phyloP scores from a whole-genome alignment of 2,113 vertebrate genomes.

The Tychaedon coryphoeus region DNA sequence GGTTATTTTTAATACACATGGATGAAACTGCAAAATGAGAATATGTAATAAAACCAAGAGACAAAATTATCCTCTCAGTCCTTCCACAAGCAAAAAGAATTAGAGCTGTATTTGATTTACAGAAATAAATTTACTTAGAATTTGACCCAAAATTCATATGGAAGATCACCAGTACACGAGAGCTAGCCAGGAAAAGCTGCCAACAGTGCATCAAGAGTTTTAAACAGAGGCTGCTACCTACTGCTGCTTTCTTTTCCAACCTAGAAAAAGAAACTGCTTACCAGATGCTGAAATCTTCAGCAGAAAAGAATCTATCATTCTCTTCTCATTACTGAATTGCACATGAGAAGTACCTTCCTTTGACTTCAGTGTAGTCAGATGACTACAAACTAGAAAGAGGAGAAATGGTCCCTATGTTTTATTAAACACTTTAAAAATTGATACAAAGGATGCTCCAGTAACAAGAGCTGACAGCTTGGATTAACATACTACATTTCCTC shows the following conservation, averaged over 20 bases:
- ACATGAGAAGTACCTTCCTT: background rate
- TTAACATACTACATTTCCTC: background rate
- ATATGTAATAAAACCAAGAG: background rate
- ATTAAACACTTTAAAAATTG: conserved; percentile 57
- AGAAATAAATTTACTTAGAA: background rate
- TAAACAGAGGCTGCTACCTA: background rate
- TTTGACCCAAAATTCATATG: background rate
- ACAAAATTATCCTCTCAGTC: background rate
- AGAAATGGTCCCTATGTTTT: conserved; percentile 5
- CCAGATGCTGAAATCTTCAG: background rate
- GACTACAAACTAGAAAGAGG: background rate
- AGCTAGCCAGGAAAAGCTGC: background rate
- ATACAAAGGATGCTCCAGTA: conserved; percentile 15
- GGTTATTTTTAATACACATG: background rate
- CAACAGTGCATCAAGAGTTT: background rate
- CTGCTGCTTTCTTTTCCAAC: background rate
- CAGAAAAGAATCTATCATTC: background rate
- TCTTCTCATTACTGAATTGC: background rate
- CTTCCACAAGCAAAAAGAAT: background rate
- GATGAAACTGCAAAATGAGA: background rate
- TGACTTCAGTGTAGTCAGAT: background rate
- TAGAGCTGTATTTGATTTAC: background rate
- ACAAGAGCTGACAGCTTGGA: conserved; percentile 10
- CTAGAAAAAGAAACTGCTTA: background rate
- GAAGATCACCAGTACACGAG: background rate